Percentiles rank a stretch among this genome's conserved stretches.
Evolutionary conservation across 30 jellyfish, hydroid and myxozoan genomes (phyloP).

Genomic region (Pelagia noctiluca): DNA sequence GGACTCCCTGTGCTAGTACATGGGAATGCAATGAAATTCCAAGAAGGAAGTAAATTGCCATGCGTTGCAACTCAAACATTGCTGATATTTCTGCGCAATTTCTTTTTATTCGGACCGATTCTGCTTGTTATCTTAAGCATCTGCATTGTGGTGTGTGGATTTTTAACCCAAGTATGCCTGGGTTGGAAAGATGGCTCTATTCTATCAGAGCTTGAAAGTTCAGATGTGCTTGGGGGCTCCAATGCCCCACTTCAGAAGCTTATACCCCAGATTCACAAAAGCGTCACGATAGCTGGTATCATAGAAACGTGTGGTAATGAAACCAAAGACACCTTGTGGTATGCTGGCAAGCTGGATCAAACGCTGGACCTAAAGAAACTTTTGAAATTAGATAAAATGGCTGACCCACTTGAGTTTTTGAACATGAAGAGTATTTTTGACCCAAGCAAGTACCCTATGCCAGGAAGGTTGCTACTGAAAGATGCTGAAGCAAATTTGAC

Average conservation of each 20-base stretch:
- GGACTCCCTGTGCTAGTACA: conserved; percentile 32
- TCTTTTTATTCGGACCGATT: conserved; percentile 25
- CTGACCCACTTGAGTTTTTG: not conserved
- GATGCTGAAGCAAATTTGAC: not conserved
- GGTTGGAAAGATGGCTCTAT: conserved; percentile 45
- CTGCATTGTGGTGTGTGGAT: conserved; percentile 50
- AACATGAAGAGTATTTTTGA: not conserved
- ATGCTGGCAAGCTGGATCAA: not conserved
- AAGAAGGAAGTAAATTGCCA: not conserved
- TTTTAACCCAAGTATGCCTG: conserved; percentile 46
- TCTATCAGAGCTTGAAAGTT: conserved; percentile 17
- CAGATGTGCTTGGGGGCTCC: conserved; percentile 50
- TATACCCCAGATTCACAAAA: not conserved
- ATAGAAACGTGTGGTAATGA: not conserved
- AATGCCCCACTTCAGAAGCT: conserved; percentile 21
- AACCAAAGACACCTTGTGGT: not conserved
- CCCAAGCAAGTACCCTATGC: not conserved
- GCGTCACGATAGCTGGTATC: not conserved
- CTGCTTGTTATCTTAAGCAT: not conserved
- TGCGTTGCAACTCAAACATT: not conserved
- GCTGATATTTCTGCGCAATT: not conserved
- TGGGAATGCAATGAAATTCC: conserved; percentile 5
- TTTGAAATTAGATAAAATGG: not conserved
- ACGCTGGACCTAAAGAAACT: not conserved
- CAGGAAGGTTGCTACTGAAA: not conserved